These are phyloP conservation scores for Merodon equestris DNA, from an alignment of 2,888 invertebrate species.

Conservation along the genomic window DNA sequence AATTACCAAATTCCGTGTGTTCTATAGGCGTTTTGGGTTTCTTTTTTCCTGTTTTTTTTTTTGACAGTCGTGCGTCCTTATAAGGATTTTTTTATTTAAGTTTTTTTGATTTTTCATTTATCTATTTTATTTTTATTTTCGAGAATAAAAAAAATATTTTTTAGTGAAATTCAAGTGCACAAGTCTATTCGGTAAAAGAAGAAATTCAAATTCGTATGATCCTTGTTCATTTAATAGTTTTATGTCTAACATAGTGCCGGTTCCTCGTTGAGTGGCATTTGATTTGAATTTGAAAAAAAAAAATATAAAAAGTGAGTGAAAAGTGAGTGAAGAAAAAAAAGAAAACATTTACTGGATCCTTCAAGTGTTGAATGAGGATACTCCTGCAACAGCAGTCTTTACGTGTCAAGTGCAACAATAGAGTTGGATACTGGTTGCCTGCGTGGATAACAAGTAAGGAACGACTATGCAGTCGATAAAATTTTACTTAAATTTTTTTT, in stretches of 20 bases:
- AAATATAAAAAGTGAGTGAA: background rate
- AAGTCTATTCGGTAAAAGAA: no score
- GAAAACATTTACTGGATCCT: conserved; percentile 1
- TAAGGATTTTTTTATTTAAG: conserved; percentile 33
- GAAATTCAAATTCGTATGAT: no score
- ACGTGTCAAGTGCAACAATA: conserved; percentile 30
- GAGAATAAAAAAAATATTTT: conserved; percentile 14
- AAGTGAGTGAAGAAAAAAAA: background rate
- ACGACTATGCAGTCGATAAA: conserved; percentile 18
- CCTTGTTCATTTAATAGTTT: no score
- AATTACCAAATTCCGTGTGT: conserved; percentile 12
- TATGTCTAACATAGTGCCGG: conserved; percentile 55
- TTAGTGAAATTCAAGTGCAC: conserved; percentile 13
- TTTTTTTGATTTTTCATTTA: no score
- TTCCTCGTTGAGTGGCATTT: conserved; percentile 24
- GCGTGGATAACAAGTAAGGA: conserved; percentile 52
- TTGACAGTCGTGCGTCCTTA: conserved; percentile 46
- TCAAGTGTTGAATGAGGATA: conserved; percentile 4
- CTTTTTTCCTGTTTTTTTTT: conserved; percentile 23
- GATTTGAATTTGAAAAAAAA: background rate
- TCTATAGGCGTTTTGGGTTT: conserved; percentile 11
- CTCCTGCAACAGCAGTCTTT: conserved; percentile 7
- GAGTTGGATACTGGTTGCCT: conserved; percentile 46
- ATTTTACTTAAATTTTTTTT: background rate
- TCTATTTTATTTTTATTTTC: no score